phyloP scores from a whole-genome alignment of 2,888 invertebrate genomes.

The Tenthredo scrophulariae region DNA sequence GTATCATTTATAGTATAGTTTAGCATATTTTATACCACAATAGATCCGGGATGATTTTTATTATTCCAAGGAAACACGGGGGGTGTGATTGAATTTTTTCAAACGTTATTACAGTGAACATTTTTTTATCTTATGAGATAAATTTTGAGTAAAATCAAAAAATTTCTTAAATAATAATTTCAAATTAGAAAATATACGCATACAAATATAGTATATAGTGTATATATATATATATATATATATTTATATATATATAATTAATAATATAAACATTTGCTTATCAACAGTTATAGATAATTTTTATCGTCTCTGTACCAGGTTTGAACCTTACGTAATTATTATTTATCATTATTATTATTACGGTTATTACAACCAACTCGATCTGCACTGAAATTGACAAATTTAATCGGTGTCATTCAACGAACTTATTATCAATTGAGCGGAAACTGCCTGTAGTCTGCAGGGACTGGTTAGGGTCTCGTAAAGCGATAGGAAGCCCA shows the following conservation, averaged over 20 bases:
- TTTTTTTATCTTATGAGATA: neutral
- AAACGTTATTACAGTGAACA: neutral
- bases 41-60: neutral
- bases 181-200: no score
- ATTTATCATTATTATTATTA: neutral
- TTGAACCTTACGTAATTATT: neutral
- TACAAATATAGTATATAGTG: no score
- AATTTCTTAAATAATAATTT: neutral
- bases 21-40: neutral
- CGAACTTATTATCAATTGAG: neutral
- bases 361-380: neutral
- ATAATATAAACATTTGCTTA: no score
- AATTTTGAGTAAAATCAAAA: neutral
- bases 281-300: neutral
- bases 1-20: neutral
- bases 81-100: neutral
- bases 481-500: conserved; percentile 77
- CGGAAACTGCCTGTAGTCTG: neutral
- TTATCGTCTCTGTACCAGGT: neutral
- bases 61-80: neutral
- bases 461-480: conserved; percentile 72
- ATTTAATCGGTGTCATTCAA: neutral
- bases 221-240: no score
- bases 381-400: conserved; percentile 20
- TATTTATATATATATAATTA: no score